Base-by-base conservation (phyloP, 2,888 invertebrate species). In the Caenorhabditis sulstoni region DNA sequence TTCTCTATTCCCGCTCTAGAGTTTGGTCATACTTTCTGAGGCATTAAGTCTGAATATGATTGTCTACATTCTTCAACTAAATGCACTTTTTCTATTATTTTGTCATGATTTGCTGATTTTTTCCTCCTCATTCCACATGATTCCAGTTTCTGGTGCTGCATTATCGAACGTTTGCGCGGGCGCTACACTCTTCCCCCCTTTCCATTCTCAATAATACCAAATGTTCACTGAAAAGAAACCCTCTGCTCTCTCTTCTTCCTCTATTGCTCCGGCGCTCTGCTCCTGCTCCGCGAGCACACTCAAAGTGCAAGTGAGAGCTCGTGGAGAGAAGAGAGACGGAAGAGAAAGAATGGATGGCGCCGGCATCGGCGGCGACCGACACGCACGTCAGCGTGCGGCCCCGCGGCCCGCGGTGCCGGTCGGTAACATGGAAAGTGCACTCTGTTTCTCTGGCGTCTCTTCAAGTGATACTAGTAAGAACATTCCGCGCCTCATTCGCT, bases 381-480 rank as follows among this genome's bases (percentile, higher is more conserved):
- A 71, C 52, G 73, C 64, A 73, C 73, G 73, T 73, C 73, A 64
- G 73, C 73, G 71, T 29, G 29, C 29, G 29, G 29, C 29, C 61
- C 44, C 62, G 29, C 52, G 22, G 49, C 23, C 41, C 62, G 20
- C 65, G 65, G 79, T 79, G 75, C 79, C 57, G 53, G 79, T 50
- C 73, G 73, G 79, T 79, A 74, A 74, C 79, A 79, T 64, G 66
- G 45, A 79, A 79, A 79, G 79, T 74, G 65, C 79, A 79, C 37
- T 35, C 14, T 41, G 18, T 61, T 39, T 64, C 55, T 57, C 74
- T 74, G 66, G 29, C 74, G 66, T 66, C 74, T 47, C 47, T 1
- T 35, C 35, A 50, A 39, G 23, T 57, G 58, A 57, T 58, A 61
- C 61, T 70, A 37, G 70, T 45, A 52, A 44, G 50, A 8, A 52